A percentile compares a stretch with the other conserved stretches of the same genome.
phyloP scores from a whole-genome alignment of 2,113 vertebrate species.

The Phyllostomus hastatus region DNA sequence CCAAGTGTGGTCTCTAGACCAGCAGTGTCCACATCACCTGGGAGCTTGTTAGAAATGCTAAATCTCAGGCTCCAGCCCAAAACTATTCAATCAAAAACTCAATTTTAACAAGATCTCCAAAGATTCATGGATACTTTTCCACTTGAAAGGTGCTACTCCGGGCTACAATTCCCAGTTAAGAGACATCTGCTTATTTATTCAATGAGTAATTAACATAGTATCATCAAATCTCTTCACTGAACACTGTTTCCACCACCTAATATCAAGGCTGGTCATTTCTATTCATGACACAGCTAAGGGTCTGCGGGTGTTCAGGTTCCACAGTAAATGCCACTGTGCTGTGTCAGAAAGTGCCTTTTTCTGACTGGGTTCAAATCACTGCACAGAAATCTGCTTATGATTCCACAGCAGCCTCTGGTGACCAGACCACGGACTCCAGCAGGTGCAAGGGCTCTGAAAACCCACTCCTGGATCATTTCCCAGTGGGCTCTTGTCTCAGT shows the following conservation, averaged over 20 bases:
- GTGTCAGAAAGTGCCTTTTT: conserved; percentile 42
- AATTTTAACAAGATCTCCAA: background rate
- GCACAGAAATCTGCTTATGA: conserved; percentile 64
- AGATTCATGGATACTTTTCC: background rate
- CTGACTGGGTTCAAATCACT: conserved; percentile 46
- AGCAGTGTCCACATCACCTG: background rate
- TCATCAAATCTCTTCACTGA: background rate
- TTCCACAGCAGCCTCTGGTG: conserved; percentile 70
- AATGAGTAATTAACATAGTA: background rate
- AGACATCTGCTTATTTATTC: background rate
- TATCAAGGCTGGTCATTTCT: background rate
- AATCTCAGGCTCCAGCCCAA: background rate
- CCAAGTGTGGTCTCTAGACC: background rate
- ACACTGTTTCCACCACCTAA: no score
- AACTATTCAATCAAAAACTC: background rate
- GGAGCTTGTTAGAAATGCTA: background rate
- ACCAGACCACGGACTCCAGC: conserved; percentile 57
- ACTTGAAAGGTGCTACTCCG: background rate
- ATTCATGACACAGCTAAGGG: background rate
- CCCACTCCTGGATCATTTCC: conserved; percentile 69
- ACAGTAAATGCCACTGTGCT: no score
- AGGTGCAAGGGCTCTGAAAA: conserved; percentile 49
- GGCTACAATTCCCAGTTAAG: background rate
- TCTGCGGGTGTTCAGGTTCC: background rate
- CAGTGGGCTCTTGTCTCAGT: conserved; percentile 51